Evolutionary conservation across 1,140 invertebrate species (phyloP), one percentile per base, ranked within the genome.

Genomic region (Whitmania pigra): DNA sequence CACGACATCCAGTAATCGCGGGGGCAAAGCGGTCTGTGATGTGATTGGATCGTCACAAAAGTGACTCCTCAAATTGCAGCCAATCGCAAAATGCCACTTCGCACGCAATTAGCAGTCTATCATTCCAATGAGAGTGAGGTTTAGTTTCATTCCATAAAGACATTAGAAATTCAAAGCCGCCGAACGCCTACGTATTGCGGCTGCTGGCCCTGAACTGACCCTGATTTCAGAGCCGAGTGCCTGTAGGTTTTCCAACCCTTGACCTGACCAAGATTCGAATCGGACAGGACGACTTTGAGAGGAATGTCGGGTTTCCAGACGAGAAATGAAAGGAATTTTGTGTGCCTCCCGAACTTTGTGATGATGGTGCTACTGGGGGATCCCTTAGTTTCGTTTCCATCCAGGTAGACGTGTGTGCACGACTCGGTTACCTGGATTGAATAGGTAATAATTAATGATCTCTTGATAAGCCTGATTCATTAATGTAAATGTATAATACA

Each of bases 231-330:
- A 49, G 67, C 22, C 22, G 67, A 36, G 40, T 69, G 72, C 27
- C 55, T 63, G n/a, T 90, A 88, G 49, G 93, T 89, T 80, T 89
- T 89, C 87, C 87, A 88, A 27, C 87, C 87, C 83, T 93, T 93
- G 73, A 97, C 88, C 81, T 94, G 92, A 63, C 91, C 94, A 15
- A 98, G 86, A 73, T 91, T 87, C 66, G 88, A 87, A 82, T 98
- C 94, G 2, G 88, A 87, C 0, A 97, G 88, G 73, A 89, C 88
- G 22, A 97, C 88, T 78, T 94, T 92, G 55, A 97, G 82, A 0
- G 92, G 91, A 76, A 94, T 89, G 80, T 95, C 92, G 0, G 94
- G 94, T 87, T 95, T 94, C 94, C 94, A 98, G 0, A 97, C 93
- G 13, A 89, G 91, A 49, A 70, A 70, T 11, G 27, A 25, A 0